Evolutionary conservation across 2,113 vertebrate species (phyloP), one percentile per base, ranked within the genome.

Genomic region (Notarius lentiginosus): DNA sequence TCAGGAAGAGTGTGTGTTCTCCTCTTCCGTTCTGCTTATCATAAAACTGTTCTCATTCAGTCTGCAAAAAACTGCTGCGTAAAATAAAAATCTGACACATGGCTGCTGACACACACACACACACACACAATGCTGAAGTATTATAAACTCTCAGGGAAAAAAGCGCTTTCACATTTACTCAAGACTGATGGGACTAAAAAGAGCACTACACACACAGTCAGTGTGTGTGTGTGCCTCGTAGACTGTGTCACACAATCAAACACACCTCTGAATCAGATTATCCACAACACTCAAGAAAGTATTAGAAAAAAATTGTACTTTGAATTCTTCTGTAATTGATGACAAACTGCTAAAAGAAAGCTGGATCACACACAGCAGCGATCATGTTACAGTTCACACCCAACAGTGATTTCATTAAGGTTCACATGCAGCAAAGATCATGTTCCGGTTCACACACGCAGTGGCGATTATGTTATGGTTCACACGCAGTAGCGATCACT

Each of bases 101-200:
- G 3, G 24, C 53, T 55, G 24, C 63, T 53, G 24, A 17, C 47
- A 68, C n/a, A 72, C 18, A 41, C 65, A 83, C 61, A 83, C 81
- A 80, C 55, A 68, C 87, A 81, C 60, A 60, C 86, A 77, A 27
- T 10, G 47, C 34, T 61, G 80, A 77, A 22, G 7, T 2, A 51
- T 51, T 51, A 76, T 47, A 51, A 18, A 24, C 2, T 0, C 63
- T 24, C 63, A 11, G 18, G 9, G 11, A 65, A 11, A 65, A n/a
- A 65, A n/a, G 22, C 3, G 63, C 10, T 11, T 24, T 22, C 63
- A 65, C 24, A n/a, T 65, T n/a, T 63, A 63, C 22, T 63, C 22
- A 63, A 7, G 24, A 65, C 24, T 65, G 3, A 27, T 5, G 10
- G 24, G 24, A 68, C 30, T 27, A 5, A 1, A 68, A 68, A 22